Conservation (phyloP, 2,113 vertebrate genomes). For the Ceyx cyanopectus region DNA sequence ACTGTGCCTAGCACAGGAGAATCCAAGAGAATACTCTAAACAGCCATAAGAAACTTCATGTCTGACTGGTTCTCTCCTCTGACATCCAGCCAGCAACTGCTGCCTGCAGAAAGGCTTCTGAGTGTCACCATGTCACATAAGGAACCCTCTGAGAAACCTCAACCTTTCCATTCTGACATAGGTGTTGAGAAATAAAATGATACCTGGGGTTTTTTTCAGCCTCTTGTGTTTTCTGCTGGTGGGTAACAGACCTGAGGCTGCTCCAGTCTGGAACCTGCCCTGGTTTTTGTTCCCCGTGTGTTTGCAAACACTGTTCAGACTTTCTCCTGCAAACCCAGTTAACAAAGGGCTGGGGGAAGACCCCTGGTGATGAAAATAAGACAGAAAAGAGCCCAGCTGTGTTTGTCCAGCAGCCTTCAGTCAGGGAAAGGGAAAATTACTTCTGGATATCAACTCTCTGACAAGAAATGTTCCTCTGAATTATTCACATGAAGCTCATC, state of each 20-base stretch:
- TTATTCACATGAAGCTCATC: neutral
- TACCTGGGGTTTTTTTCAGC: neutral
- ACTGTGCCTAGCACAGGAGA: neutral
- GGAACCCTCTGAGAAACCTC: neutral
- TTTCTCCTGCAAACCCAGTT: neutral
- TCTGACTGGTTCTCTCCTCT: neutral
- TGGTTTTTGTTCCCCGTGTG: neutral
- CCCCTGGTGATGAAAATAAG: rapidly evolving
- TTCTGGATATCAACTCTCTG: neutral
- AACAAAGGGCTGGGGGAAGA: neutral
- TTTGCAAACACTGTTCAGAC: neutral
- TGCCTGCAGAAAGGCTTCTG: neutral
- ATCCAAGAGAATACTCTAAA: neutral
- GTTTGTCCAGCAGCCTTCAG: neutral
- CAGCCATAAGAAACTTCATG: neutral
- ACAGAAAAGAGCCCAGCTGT: neutral
- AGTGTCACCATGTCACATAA: neutral
- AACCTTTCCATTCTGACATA: neutral
- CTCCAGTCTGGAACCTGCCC: neutral
- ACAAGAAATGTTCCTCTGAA: neutral
- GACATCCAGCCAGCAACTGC: neutral
- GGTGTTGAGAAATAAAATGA: neutral
- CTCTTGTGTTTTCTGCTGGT: too few relatives aligned
- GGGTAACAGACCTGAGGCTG: neutral
- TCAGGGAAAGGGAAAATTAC: neutral